Evolutionary conservation across 2,797 vertebrate genomes (phyloP), one percentile per base, ranked within the genome.

Genomic region (Discoglossus pictus): DNA sequence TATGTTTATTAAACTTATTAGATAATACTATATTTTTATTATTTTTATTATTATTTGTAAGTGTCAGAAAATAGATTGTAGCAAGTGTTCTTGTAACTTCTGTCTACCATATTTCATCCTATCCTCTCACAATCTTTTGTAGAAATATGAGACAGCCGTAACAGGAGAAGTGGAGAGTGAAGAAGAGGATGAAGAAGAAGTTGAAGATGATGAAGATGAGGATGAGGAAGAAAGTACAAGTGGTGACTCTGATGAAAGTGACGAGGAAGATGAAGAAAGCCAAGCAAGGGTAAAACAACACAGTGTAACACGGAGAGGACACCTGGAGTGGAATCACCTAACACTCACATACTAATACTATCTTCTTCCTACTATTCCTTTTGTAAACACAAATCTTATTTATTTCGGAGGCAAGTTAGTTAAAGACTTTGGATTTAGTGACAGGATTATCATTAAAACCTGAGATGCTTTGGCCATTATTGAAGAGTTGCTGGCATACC

Each of bases 211-310:
- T 9, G 93, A 95, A 75, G 87, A 77, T 0, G 92, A 87, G 8
- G 93, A 94, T 36, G 94, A 93, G 0, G 79, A 92, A 11, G 94
- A 95, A 71, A 90, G 91, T 67, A 93, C 90, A 68, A 95, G 93
- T 60, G 90, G 89, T 27, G 93, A 95, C 73, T 95, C 95, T 54
- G 94, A 94, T 13, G 92, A 94, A 76, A 96, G 92, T 2, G 95
- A 94, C 43, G 95, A 96, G 7, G 95, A 96, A 31, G 83, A 85
- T 1, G 91, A 90, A 2, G 92, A 91, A 8, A 92, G 68, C 53
- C 78, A 56, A 80, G 85, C 75, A 85, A 78, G 88, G 82, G 86
- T 64, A 78, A 83, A 77, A 73, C 88, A 89, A 83, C 89, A 89
- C 74, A 85, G 82, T 12, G 67, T 60, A 50, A 82, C 74, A 83